Evolutionary conservation across 2,888 invertebrate species (phyloP), one percentile per base, ranked within the genome.

Genomic region (Hyposoter dolosus): DNA sequence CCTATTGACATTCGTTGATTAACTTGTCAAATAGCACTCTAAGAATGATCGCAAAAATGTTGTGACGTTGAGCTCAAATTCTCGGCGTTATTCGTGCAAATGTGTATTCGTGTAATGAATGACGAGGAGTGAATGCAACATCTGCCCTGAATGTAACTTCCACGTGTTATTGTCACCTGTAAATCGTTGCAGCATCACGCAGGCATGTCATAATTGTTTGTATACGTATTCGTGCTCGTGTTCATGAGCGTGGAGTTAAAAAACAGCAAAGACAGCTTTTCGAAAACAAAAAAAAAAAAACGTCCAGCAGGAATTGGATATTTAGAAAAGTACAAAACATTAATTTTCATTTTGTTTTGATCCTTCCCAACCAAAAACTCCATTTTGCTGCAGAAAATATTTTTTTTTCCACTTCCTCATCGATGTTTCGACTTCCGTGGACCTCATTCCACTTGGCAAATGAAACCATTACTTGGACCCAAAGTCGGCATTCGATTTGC

Each of bases 131-230:
- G 63, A 75, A 66, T 63, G 50, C 40, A 69, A 85, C 80, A 68
- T 50, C 74, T 65, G 45, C 50, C 68, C 81, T 77, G 68, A 78
- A 81, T 74, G 76, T 86, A 75, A 82, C 65, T 80, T 78, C 75
- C 74, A 75, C 78, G 74, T 82, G 66, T 86, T 66, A 75, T 43
- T 75, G 78, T 78, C 68, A 78, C 77, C 74, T 82, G 81, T 82
- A 83, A 78, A 77, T 84, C 82, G 78, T 79, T 65, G 43, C 81
- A 53, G 63, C 47, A 69, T 23, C 47, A 65, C 77, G 82, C 78
- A 47, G 56, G 69, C 66, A 53, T 60, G 74, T 81, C 83, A 72
- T 74, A 69, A 86, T 81, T 78, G 78, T 69, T 66, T 78, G 60
- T 40, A 60, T 56, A 53, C 43, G 19, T 45, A 71, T 23, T 63